phyloP scores from a whole-genome alignment of 1,140 invertebrate genomes.

The Stegodyphus mimosarum region DNA sequence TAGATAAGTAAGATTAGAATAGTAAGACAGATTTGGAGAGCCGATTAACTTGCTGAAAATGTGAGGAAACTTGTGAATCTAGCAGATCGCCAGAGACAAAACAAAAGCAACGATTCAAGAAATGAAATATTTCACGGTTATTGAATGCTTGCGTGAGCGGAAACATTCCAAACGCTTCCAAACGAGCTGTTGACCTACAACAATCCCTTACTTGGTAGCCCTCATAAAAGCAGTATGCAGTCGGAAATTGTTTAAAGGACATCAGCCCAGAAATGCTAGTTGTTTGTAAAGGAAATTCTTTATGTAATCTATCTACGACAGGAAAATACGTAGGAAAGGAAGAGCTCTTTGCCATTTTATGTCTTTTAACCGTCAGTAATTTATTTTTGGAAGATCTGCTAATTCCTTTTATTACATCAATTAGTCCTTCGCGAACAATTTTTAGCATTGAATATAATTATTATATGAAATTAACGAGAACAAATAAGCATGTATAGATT shows the following conservation, averaged over 20 bases:
- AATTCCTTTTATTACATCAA: too few relatives aligned
- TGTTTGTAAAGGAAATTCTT: conserved; percentile 23
- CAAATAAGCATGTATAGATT: too few relatives aligned
- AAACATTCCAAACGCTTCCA: conserved; percentile 37
- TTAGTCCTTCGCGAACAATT: too few relatives aligned
- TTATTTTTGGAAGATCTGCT: too few relatives aligned
- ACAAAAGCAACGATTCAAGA: neutral
- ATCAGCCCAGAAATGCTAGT: conserved; percentile 5
- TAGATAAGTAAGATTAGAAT: too few relatives aligned
- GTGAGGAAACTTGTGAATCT: neutral
- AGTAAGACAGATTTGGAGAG: too few relatives aligned
- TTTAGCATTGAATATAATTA: too few relatives aligned
- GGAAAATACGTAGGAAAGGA: neutral
- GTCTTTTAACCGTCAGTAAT: too few relatives aligned
- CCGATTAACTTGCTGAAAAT: neutral
- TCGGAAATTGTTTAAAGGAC: conserved; percentile 26
- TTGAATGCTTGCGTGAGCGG: conserved; percentile 29
- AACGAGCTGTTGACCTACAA: conserved; percentile 41
- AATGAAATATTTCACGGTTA: conserved; percentile 17
- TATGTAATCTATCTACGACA: neutral
- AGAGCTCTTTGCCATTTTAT: too few relatives aligned
- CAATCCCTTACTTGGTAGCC: conserved; percentile 5
- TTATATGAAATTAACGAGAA: too few relatives aligned
- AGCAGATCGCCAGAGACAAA: neutral
- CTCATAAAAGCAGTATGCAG: neutral